These are phyloP conservation scores for Myxocyprinus asiaticus DNA, from an alignment of 2,113 vertebrate genomes.

Conservation along the genomic window DNA sequence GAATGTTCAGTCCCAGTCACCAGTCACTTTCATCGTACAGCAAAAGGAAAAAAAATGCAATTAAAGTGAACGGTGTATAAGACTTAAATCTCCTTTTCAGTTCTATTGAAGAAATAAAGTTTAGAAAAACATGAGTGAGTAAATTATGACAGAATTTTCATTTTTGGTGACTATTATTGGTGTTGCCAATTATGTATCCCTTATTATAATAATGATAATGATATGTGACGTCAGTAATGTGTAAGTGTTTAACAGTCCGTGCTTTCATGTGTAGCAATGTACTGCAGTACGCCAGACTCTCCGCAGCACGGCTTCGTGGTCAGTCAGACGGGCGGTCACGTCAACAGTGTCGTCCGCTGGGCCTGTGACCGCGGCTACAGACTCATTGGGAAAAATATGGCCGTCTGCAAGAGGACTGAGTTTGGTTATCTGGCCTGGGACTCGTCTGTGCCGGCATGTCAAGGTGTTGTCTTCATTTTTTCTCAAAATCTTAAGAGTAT, in stretches of 20 bases:
- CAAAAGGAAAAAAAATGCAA: too few relatives aligned
- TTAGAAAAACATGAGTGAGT: too few relatives aligned
- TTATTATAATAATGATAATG: too few relatives aligned
- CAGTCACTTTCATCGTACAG: too few relatives aligned
- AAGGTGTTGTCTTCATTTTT: constrained; percentile 77
- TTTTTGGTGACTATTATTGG: too few relatives aligned
- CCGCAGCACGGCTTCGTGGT: constrained; percentile 93
- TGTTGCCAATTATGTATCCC: too few relatives aligned
- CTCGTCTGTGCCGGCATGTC: constrained; percentile 89
- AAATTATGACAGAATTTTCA: too few relatives aligned
- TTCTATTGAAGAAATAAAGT: too few relatives aligned
- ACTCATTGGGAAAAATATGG: constrained; percentile 88
- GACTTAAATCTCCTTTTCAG: too few relatives aligned
- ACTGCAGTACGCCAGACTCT: constrained; percentile 96
- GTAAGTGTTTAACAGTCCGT: not conserved
- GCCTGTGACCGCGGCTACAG: constrained; percentile 94
- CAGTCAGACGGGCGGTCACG: constrained; percentile 93
- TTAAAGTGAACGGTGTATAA: too few relatives aligned
- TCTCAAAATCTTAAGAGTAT: not conserved
- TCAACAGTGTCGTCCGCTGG: constrained; percentile 94
- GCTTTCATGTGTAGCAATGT: constrained; percentile 78
- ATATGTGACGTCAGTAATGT: not conserved
- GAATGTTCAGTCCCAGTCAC: too few relatives aligned
- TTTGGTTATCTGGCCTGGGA: constrained; percentile 89
- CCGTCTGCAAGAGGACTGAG: constrained; percentile 85